Evolutionary conservation across 53 echinoderm and acorn worm species (phyloP).

Genomic region (Holothuria leucospilota): DNA sequence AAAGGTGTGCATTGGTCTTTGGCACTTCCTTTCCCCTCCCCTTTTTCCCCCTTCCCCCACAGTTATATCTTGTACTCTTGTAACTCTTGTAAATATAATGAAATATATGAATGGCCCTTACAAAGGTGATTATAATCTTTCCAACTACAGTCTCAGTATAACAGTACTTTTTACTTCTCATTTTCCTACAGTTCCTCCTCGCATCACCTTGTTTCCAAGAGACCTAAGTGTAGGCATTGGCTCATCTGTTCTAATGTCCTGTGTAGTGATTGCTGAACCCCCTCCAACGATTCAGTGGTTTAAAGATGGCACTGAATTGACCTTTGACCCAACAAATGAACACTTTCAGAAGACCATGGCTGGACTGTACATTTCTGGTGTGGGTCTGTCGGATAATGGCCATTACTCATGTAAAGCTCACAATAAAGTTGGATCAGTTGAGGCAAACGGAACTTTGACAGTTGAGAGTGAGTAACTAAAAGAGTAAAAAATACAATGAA

Average conservation of each 20-base stretch:
- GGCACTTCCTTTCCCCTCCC: too few relatives aligned
- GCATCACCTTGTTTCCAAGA: conserved; percentile 69
- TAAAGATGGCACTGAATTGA: conserved; percentile 69
- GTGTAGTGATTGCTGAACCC: conserved; percentile 86
- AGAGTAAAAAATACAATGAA: too few relatives aligned
- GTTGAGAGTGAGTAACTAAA: conserved; percentile 79
- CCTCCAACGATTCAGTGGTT: conserved; percentile 76
- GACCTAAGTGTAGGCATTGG: conserved; percentile 68
- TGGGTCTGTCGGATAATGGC: conserved; percentile 70
- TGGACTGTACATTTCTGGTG: conserved; percentile 70
- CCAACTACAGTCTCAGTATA: too few relatives aligned
- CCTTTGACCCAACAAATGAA: conserved; percentile 46
- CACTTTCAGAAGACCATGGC: conserved; percentile 74
- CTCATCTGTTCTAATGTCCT: conserved; percentile 66
- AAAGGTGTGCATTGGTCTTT: too few relatives aligned
- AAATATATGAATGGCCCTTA: too few relatives aligned
- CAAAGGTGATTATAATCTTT: too few relatives aligned
- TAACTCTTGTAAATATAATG: too few relatives aligned
- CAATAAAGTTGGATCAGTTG: conserved; percentile 76
- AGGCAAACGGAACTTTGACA: conserved; percentile 72
- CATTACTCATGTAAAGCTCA: conserved; percentile 72
- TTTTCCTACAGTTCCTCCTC: conserved; percentile 76
- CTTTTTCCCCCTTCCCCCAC: too few relatives aligned
- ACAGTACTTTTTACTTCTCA: neutral
- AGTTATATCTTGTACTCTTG: too few relatives aligned